Evolutionary conservation across 2,113 vertebrate species (phyloP).

Genomic region (Marmota monax): DNA sequence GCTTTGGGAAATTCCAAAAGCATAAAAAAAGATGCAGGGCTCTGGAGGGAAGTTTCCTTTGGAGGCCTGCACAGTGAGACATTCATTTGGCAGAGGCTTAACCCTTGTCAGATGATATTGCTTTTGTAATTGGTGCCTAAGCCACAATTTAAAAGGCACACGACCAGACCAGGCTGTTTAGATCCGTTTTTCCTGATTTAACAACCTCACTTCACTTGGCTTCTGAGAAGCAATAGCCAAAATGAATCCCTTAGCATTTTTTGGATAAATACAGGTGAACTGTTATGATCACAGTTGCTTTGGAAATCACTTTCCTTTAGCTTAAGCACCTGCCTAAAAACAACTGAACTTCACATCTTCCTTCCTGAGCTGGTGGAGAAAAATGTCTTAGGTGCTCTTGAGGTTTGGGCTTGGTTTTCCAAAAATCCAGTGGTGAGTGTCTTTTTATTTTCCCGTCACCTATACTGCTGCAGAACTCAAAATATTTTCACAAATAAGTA

Average conservation of each 20-base stretch:
- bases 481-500: constrained; percentile 15
- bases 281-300: neutral
- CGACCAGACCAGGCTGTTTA: neutral
- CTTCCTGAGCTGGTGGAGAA: neutral
- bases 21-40: neutral
- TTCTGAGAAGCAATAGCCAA: neutral
- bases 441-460: neutral
- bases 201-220: neutral
- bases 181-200: neutral
- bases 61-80: too few relatives aligned
- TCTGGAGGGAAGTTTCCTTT: neutral
- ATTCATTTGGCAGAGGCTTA: neutral
- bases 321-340: neutral
- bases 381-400: neutral
- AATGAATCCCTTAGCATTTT: neutral
- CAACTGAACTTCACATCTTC: neutral
- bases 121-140: neutral
- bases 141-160: too few relatives aligned
- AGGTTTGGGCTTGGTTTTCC: neutral
- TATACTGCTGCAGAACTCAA: neutral
- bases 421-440: neutral
- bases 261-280: neutral
- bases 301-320: neutral
- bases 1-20: neutral
- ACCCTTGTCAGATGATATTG: neutral